phyloP scores from a whole-genome alignment of 2,888 invertebrate genomes.

The Poecilobothrus nobilitatus region DNA sequence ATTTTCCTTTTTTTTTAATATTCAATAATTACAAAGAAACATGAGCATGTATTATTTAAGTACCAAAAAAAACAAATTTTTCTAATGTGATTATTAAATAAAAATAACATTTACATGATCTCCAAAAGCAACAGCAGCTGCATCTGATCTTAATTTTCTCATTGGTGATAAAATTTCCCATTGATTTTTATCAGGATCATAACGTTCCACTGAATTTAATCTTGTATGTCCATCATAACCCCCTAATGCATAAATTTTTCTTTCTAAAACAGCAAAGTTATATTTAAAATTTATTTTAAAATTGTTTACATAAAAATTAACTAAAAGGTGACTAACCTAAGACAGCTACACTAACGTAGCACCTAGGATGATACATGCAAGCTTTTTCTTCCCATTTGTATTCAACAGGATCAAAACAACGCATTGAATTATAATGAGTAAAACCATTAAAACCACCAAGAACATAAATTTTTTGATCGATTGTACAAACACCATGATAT shows the following conservation, averaged over 20 bases:
- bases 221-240: constrained; percentile 72
- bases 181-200: constrained; percentile 64
- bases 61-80: no score
- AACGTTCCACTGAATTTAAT: constrained; percentile 69
- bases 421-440: constrained; percentile 67
- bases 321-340: constrained; percentile 45
- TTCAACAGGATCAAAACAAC: constrained; percentile 68
- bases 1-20: no score
- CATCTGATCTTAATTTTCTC: constrained; percentile 68
- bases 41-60: no score
- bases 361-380: constrained; percentile 71
- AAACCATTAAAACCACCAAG: constrained; percentile 77
- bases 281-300: no score
- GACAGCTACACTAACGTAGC: constrained; percentile 68
- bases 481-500: constrained; percentile 67
- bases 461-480: constrained; percentile 64
- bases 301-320: no score
- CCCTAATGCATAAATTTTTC: constrained; percentile 71
- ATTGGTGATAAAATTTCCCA: constrained; percentile 72
- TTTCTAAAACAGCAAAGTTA: constrained; percentile 41
- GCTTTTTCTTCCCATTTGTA: constrained; percentile 69
- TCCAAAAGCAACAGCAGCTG: constrained; percentile 60
- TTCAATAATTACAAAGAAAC: no score
- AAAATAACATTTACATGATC: constrained; percentile 49
- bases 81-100: no score